Evolutionary conservation across 2,797 vertebrate genomes (phyloP).

Genomic region (Hoplostethus atlanticus): DNA sequence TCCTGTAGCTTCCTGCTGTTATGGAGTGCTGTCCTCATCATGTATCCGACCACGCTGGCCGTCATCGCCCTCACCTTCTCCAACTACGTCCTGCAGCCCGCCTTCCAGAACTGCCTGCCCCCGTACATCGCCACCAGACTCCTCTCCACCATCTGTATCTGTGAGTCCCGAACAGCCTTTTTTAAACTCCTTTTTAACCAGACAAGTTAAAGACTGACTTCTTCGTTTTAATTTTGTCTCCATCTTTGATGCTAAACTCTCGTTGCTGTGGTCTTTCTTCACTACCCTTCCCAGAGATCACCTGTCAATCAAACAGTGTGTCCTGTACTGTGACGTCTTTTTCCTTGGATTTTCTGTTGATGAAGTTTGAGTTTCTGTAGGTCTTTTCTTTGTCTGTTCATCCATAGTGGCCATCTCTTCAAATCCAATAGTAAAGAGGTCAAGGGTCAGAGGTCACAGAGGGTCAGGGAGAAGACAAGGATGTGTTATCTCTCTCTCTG

Average conservation of each 20-base stretch:
- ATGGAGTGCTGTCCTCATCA: conserved; percentile 97
- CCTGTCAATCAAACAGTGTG: no score
- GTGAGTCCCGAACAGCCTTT: conserved; percentile 50
- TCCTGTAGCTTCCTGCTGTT: conserved; percentile 91
- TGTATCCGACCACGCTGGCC: conserved; percentile 97
- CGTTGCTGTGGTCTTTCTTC: no score
- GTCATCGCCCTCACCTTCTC: conserved; percentile 98
- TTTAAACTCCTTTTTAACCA: neutral
- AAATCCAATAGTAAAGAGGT: no score
- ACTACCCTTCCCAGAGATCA: no score
- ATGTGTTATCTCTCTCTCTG: no score
- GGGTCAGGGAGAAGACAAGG: no score
- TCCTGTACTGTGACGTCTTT: no score
- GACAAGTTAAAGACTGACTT: neutral
- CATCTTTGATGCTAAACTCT: neutral
- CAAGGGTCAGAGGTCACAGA: no score
- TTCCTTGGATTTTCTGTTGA: no score
- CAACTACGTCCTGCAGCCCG: conserved; percentile 95
- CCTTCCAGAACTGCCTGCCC: conserved; percentile 93
- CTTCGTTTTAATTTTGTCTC: neutral
- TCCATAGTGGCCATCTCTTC: no score
- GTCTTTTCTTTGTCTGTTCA: no score
- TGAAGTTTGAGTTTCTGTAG: no score
- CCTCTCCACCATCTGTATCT: conserved; percentile 86
- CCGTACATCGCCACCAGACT: conserved; percentile 92